A percentile compares a stretch with the other conserved stretches of the same genome.
Conservation (phyloP, 2,888 invertebrate genomes). For the Temnothorax rugatulus region DNA sequence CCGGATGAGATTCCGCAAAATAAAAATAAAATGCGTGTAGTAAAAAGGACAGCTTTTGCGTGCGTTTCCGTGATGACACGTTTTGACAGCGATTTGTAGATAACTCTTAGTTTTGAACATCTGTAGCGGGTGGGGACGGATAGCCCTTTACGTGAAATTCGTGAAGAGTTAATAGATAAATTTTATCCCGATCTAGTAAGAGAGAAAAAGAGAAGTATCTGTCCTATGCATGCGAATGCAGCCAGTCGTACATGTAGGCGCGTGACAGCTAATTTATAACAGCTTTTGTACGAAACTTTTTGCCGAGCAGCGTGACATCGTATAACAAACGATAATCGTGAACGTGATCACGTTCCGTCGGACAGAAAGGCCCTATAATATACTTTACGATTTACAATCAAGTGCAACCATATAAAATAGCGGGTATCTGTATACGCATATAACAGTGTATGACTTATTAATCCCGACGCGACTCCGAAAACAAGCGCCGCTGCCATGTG, state of each 20-base stretch:
- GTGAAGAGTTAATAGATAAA: conserved; percentile 28
- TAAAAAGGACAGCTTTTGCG: conserved; percentile 21
- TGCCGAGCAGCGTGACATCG: conserved; percentile 26
- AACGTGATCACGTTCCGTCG: conserved; percentile 4
- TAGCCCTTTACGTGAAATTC: conserved; percentile 17
- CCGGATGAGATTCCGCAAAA: conserved; percentile 23
- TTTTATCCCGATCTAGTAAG: conserved; percentile 15
- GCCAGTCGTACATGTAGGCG: background rate
- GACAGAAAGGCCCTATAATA: background rate
- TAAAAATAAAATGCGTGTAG: conserved; percentile 5
- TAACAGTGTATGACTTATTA: conserved; percentile 71
- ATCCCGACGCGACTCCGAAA: conserved; percentile 69
- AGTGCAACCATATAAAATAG: conserved; percentile 27
- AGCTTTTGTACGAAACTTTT: conserved; percentile 25
- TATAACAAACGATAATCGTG: conserved; percentile 43
- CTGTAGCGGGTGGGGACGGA: background rate
- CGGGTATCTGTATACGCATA: background rate
- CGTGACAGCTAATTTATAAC: conserved; percentile 43
- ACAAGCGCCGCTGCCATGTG: conserved; percentile 68
- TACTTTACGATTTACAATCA: conserved; percentile 53
- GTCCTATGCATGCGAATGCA: background rate
- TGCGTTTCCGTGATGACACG: conserved; percentile 11
- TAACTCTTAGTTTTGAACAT: conserved; percentile 16
- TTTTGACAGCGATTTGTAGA: conserved; percentile 41
- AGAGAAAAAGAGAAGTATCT: background rate